These are phyloP conservation scores for Scaptomyza montana DNA, from an alignment of 1,140 invertebrate genomes.

Conservation along the genomic window DNA sequence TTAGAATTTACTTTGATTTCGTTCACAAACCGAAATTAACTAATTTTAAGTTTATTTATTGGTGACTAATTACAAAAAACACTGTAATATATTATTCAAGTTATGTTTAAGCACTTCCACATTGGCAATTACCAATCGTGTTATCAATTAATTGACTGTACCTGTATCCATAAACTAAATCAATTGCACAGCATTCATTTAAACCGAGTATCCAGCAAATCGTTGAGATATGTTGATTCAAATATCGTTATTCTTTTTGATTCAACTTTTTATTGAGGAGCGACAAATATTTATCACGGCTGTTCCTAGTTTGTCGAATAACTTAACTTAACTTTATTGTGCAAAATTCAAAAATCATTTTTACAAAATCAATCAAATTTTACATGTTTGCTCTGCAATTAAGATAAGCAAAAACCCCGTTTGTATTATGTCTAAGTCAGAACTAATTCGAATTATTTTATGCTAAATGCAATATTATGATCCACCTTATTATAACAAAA, in stretches of 20 bases:
- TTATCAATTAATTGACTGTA: constrained; percentile 24
- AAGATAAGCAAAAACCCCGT: neutral
- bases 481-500: constrained; percentile 13
- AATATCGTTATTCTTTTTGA: too few relatives aligned
- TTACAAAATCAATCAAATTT: neutral
- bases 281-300: too few relatives aligned
- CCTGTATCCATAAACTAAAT: neutral
- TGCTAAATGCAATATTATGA: neutral
- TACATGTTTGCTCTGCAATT: constrained; percentile 13
- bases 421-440: constrained; percentile 34
- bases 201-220: too few relatives aligned
- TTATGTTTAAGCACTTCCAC: constrained; percentile 56
- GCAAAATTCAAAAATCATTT: neutral
- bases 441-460: constrained; percentile 11
- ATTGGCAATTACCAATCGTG: constrained; percentile 18
- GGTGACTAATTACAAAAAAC: constrained; percentile 32
- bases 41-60: constrained; percentile 71
- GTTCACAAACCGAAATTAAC: constrained; percentile 50
- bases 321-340: too few relatives aligned
- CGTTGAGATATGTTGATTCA: too few relatives aligned
- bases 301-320: too few relatives aligned
- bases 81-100: constrained; percentile 58
- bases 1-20: constrained; percentile 37
- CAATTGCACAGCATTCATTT: constrained; percentile 4
- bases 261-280: too few relatives aligned